Percentiles rank a stretch among this genome's conserved stretches.
Conservation (phyloP, 2,797 vertebrate species). For the Anolis apletophallus region DNA sequence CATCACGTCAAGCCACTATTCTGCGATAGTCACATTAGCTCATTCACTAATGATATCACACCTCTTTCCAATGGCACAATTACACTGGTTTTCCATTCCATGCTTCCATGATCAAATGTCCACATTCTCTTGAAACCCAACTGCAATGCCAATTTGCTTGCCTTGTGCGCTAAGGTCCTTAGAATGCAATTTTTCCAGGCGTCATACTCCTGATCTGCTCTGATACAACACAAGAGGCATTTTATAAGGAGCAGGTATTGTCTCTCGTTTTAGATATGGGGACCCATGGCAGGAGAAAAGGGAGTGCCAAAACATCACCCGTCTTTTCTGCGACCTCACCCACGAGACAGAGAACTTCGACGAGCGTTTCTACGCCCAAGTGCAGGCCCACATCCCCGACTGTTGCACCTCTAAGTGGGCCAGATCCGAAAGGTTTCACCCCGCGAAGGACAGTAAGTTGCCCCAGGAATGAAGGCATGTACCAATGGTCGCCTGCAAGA, state of each 20-base stretch:
- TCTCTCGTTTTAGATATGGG: constrained; percentile 74
- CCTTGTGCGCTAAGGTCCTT: too few species aligned
- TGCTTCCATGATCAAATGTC: too few species aligned
- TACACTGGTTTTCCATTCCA: too few species aligned
- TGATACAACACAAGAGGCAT: neutral
- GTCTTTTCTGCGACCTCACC: constrained; percentile 77
- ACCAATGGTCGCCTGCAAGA: neutral
- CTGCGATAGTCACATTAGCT: too few species aligned
- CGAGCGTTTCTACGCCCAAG: constrained; percentile 70
- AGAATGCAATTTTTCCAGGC: too few species aligned
- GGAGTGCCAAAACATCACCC: constrained; percentile 73
- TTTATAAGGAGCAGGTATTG: neutral
- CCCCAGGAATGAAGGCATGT: neutral
- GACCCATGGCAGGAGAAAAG: constrained; percentile 71
- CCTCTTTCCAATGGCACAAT: too few species aligned
- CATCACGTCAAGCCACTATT: too few species aligned
- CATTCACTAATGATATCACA: too few species aligned
- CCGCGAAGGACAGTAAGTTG: constrained; percentile 75
- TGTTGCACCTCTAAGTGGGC: constrained; percentile 61
- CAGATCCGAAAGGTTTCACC: constrained; percentile 65
- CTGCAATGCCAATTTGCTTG: too few species aligned
- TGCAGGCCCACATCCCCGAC: constrained; percentile 49
- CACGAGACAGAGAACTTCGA: constrained; percentile 63
- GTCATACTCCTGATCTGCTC: neutral
- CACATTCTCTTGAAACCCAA: too few species aligned